phyloP scores from a whole-genome alignment of 2,113 vertebrate species.

The Caranx ignobilis region DNA sequence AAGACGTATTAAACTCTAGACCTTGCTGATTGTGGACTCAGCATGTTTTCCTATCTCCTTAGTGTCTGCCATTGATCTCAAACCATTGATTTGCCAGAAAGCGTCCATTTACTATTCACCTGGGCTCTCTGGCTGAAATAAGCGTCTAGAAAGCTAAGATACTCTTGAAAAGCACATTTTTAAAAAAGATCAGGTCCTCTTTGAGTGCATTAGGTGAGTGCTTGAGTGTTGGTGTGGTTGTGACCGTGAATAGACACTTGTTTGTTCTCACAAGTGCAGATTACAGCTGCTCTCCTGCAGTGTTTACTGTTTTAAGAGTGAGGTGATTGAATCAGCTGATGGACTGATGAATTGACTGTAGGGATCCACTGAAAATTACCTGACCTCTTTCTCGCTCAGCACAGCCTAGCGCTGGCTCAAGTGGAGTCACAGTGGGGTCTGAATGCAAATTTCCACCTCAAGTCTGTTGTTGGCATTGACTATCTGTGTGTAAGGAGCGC shows the following conservation, averaged over 20 bases:
- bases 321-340: conserved; percentile 60
- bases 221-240: neutral
- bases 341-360: conserved; percentile 65
- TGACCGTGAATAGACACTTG: neutral
- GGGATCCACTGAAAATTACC: conserved; percentile 67
- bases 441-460: conserved; percentile 66
- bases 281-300: conserved; percentile 39
- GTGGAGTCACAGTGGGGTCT: conserved; percentile 25
- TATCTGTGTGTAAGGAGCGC: conserved; percentile 29
- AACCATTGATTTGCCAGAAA: conserved; percentile 55
- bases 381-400: conserved; percentile 65
- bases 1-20: conserved; percentile 55
- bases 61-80: conserved; percentile 56
- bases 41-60: conserved; percentile 43
- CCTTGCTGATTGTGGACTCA: conserved; percentile 54
- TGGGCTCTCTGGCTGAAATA: conserved; percentile 46
- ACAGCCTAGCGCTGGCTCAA: conserved; percentile 23
- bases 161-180: neutral
- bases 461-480: conserved; percentile 13
- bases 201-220: neutral
- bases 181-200: conserved; percentile 15
- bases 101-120: conserved; percentile 51
- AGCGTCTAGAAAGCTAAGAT: conserved; percentile 22
- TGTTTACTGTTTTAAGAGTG: conserved; percentile 51
- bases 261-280: conserved; percentile 49